A percentile compares a stretch with the other conserved stretches of the same genome.
Conservation (phyloP, 2,888 invertebrate species). For the Dynastes maya region DNA sequence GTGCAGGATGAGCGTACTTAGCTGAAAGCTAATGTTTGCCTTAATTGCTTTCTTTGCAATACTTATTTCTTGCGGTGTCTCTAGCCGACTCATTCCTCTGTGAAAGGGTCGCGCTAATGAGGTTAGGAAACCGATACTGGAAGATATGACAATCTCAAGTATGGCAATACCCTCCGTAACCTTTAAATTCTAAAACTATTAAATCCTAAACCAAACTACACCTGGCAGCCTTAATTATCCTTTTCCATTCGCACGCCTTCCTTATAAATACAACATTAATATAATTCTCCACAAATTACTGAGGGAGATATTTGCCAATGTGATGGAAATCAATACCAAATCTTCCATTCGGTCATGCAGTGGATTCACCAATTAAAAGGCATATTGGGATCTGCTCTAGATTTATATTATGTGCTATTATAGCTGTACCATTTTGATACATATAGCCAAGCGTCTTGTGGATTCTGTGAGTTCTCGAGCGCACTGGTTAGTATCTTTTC, state of each 20-base stretch:
- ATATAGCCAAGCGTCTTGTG: conserved; percentile 64
- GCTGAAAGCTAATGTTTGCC: conserved; percentile 69
- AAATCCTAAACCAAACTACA: background rate
- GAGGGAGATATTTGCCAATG: conserved; percentile 65
- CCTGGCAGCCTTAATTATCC: conserved; percentile 10
- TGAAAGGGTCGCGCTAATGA: conserved; percentile 62
- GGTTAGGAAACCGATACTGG: conserved; percentile 68
- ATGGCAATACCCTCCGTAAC: conserved; percentile 61
- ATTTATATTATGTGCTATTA: conserved; percentile 63
- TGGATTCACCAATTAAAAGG: conserved; percentile 61
- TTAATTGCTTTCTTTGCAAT: conserved; percentile 65
- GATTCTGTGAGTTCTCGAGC: conserved; percentile 65
- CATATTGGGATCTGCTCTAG: conserved; percentile 66
- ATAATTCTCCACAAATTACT: conserved; percentile 25
- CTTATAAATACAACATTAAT: conserved; percentile 14
- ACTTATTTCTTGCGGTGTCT: conserved; percentile 70
- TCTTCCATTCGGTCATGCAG: conserved; percentile 63
- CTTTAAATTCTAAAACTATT: conserved; percentile 20
- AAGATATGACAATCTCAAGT: conserved; percentile 61
- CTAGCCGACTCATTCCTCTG: conserved; percentile 64
- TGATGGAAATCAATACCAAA: conserved; percentile 55
- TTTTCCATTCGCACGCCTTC: conserved; percentile 25
- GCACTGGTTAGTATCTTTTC: conserved; percentile 64
- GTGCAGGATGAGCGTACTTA: conserved; percentile 80
- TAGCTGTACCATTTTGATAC: conserved; percentile 61